Evolutionary conservation across 2,797 vertebrate species (phyloP), one percentile per base, ranked within the genome.

Genomic region (Sebastes taczanowskii): DNA sequence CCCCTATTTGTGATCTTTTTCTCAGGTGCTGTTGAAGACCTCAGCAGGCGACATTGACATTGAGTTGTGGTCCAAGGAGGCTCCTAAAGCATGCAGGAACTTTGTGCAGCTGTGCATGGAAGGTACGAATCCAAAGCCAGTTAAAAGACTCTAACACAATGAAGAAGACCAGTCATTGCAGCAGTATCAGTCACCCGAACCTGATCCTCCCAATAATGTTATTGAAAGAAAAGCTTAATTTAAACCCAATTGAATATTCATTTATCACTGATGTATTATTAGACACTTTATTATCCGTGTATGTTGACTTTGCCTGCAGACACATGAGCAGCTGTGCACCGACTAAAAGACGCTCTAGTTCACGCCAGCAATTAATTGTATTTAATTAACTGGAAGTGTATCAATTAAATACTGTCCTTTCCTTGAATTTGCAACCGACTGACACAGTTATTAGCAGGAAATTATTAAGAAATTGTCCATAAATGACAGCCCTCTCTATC

Each of bases 81-180:
- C 98, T 46, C 98, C 98, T 13, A 99, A 97, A 95, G 98, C 98
- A 68, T 98, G 97, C 92, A 95, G 98, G 86, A 99, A 99, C 93
- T 99, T 99, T 89, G 90, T 98, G 68, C 98, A 99, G 52, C 97
- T 99, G 71, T 99, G 97, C 88, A 96, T 99, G 97, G 98, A 99
- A 97, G 98, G 98, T 99, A 96, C 94, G 11, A 27, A 23, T 2
- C 4, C 3, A n/a, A 32, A 72, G 14, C 6, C 5, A 59, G 6
- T 23, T 32, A 9, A 63, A n/a, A 29, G 18, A 68, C 10, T n/a
- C 22, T 60, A 30, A 58, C 8, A 62, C 4, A 2, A 0, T 71
- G 55, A 6, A 74, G 11, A 69, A 68, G 20, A 27, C 64, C 62
- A 38, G 4, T 65, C 63, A 32, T 32, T 16, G 10, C 10, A 59